phyloP scores from a whole-genome alignment of 2,888 invertebrate species.

The Leistus spinibarbis region DNA sequence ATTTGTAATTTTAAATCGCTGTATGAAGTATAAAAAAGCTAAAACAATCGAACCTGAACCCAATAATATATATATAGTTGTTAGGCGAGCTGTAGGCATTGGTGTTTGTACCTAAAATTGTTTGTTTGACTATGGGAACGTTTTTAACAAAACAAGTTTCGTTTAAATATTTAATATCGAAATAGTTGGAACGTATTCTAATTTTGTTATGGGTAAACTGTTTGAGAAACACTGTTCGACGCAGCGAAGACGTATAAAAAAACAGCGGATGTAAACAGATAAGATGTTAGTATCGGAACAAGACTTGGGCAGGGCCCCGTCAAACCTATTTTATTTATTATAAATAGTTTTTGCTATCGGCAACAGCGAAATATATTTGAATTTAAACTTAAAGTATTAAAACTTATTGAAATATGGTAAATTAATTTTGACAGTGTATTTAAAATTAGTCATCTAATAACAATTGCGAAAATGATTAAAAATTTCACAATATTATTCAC shows the following conservation, averaged over 20 bases:
- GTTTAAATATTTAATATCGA: too few relatives aligned
- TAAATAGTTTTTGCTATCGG: neutral
- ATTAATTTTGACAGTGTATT: neutral
- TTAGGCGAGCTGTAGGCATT: too few relatives aligned
- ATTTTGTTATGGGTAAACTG: too few relatives aligned
- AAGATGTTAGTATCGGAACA: neutral
- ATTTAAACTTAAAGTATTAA: neutral
- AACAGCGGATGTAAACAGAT: neutral
- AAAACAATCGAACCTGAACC: too few relatives aligned
- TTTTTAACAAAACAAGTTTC: neutral
- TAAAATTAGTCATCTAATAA: neutral
- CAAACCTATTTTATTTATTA: neutral
- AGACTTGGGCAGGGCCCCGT: neutral
- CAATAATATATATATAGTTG: too few relatives aligned
- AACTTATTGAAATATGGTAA: neutral
- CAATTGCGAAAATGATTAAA: too few relatives aligned
- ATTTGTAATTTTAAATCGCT: neutral
- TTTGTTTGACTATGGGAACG: too few relatives aligned
- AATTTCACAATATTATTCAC: neutral
- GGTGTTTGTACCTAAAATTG: too few relatives aligned
- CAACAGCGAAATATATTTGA: neutral
- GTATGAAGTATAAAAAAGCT: too few relatives aligned
- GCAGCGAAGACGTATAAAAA: neutral
- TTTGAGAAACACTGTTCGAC: neutral
- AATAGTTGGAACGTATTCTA: too few relatives aligned